Conservation (phyloP, 2,113 vertebrate genomes). For the Pseudorasbora parva region DNA sequence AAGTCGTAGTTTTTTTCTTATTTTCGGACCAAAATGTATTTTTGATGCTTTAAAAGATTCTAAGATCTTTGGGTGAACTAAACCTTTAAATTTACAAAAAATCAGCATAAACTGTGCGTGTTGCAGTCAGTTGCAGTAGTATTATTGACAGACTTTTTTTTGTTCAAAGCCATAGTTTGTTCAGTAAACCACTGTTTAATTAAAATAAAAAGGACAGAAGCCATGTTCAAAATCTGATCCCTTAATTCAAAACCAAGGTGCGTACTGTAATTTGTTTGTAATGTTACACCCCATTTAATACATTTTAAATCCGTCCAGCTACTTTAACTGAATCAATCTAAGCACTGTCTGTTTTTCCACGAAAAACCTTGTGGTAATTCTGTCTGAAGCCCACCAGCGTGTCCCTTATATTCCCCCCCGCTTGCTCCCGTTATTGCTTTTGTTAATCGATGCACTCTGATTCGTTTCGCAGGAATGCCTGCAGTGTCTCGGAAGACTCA, state of each 20-base stretch:
- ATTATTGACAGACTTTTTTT: neutral
- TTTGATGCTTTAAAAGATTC: too few species aligned
- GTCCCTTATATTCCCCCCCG: neutral
- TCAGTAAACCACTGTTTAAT: neutral
- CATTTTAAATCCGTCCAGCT: neutral
- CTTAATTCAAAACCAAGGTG: neutral
- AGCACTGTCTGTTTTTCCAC: neutral
- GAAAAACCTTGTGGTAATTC: neutral
- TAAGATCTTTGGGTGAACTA: too few species aligned
- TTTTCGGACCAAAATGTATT: too few species aligned
- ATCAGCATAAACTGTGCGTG: too few species aligned
- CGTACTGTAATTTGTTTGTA: neutral
- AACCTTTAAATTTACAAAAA: too few species aligned
- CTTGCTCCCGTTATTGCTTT: slow-evolving; percentile 25
- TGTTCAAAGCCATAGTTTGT: neutral
- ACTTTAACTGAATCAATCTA: neutral
- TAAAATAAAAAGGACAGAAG: neutral
- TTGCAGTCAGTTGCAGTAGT: too few species aligned
- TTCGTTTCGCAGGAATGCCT: slow-evolving; percentile 49
- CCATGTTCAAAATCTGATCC: neutral
- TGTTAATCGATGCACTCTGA: slow-evolving; percentile 41
- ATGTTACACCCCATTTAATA: neutral
- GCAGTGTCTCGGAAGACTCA: slow-evolving; percentile 9
- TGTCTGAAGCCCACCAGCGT: neutral
- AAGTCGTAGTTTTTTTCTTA: too few species aligned